Evolutionary conservation across 64 coral and sea anemone genomes (phyloP).

Genomic region (Trachythela sp.): DNA sequence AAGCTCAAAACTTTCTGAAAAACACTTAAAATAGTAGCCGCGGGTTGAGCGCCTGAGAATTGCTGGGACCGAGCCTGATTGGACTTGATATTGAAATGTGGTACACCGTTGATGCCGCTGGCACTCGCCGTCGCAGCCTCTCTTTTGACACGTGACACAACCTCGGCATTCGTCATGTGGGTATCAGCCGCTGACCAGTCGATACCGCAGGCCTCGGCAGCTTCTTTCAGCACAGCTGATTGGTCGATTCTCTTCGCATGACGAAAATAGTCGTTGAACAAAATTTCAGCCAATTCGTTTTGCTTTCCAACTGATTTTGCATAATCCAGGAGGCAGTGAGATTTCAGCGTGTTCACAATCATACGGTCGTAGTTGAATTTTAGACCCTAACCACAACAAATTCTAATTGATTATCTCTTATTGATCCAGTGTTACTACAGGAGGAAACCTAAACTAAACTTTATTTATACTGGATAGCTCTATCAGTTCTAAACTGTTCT

Average conservation of each 20-base stretch:
- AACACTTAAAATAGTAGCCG: conserved; percentile 61
- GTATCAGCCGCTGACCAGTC: conserved; percentile 33
- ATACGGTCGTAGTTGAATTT: conserved; percentile 54
- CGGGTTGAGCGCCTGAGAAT: conserved; percentile 85
- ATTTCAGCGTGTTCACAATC: conserved; percentile 82
- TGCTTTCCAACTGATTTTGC: conserved; percentile 62
- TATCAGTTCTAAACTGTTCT: too few relatives aligned
- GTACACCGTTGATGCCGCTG: conserved; percentile 69
- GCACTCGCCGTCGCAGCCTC: conserved; percentile 48
- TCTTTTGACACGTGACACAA: conserved; percentile 51
- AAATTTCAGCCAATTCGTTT: conserved; percentile 59
- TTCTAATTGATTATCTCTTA: too few relatives aligned
- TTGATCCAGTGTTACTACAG: too few relatives aligned
- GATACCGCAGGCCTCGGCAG: conserved; percentile 66
- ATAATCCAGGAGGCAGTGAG: conserved; percentile 91
- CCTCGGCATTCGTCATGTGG: conserved; percentile 49
- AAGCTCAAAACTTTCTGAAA: conserved; percentile 55
- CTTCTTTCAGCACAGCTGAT: conserved; percentile 42
- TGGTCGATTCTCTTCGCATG: conserved; percentile 61
- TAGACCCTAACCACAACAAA: too few relatives aligned
- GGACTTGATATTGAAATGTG: conserved; percentile 60
- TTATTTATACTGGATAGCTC: too few relatives aligned
- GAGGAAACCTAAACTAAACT: too few relatives aligned
- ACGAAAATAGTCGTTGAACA: conserved; percentile 77
- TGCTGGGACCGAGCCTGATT: background rate